Base-by-base conservation (phyloP, 2,888 invertebrate species). In the Morinoia aosen region DNA sequence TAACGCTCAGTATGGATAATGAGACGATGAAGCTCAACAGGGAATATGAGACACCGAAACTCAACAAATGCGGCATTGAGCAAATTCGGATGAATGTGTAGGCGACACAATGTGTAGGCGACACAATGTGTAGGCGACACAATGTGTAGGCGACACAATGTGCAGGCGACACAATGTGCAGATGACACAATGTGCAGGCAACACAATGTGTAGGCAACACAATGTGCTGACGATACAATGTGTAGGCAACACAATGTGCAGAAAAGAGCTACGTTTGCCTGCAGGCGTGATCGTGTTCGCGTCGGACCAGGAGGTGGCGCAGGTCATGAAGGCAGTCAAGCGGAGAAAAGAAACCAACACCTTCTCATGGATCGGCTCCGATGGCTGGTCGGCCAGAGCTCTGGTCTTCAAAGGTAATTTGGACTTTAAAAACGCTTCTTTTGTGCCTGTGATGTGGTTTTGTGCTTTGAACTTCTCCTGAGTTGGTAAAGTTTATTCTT, bases 361-460 rank as follows among this genome's bases (percentile, higher is more conserved):
- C 95, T 99, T 99, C 97, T 98, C 99, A 96, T 99, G 99, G 99
- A 99, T 99, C 88, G 99, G 99, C 0, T 99, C 99, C 61, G 99
- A 99, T 97, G 99, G 99, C 0, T 99, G 99, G 99, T 99, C 99
- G 97, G 99, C 99, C 12, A 97, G 99, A 94, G 98, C 98, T 95
- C 97, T 99, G 96, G 99, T 99, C 61, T 98, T 98, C 11, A 98
- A 98, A 97, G 98, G 96, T 96, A 90, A 61, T 33, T 56, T 64
- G 76, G n/a, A 76, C 19, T 39, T 40, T 25, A 33, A 8, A 40
- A 57, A 5, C 7, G 58, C 39, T 94, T 58, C n/a, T 33, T 58
- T 56, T 93, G 48, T 40, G 33, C 7, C 76, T 76, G 2, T 1
- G 19, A 48, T 48, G 48, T 48, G 76, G 25, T 90, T 48, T 90